Evolutionary conservation across 2,888 invertebrate species (phyloP).

Genomic region (Homarus gammarus): DNA sequence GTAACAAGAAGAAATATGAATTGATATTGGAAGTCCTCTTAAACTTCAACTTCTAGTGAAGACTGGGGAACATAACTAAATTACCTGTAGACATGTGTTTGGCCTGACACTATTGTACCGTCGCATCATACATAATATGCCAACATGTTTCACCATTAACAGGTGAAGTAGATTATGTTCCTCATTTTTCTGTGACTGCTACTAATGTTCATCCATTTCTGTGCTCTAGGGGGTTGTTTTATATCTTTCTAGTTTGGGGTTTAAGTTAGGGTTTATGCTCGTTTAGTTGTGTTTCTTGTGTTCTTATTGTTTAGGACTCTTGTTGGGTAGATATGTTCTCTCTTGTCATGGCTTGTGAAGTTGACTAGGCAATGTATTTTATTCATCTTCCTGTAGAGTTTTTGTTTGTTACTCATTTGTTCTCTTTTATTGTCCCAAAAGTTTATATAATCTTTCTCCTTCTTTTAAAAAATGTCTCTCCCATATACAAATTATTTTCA

Average conservation of each 20-base stretch:
- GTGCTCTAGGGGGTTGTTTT: background rate
- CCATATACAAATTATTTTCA: background rate
- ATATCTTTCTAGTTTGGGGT: background rate
- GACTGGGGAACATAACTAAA: too few species aligned
- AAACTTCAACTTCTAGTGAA: too few species aligned
- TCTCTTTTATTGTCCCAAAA: background rate
- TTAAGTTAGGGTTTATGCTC: background rate
- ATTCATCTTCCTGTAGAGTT: background rate
- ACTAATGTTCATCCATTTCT: background rate
- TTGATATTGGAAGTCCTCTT: too few species aligned
- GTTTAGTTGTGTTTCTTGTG: background rate
- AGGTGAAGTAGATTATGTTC: too few species aligned
- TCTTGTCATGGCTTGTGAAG: too few species aligned
- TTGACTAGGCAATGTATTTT: too few species aligned
- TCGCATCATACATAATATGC: too few species aligned
- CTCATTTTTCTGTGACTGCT: background rate
- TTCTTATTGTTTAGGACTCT: background rate
- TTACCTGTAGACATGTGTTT: too few species aligned
- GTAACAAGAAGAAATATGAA: too few species aligned
- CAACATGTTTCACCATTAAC: too few species aligned
- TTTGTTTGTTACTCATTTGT: background rate
- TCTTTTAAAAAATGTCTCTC: background rate
- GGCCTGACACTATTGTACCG: too few species aligned
- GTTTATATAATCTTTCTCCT: background rate
- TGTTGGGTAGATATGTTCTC: too few species aligned